Evolutionary conservation across 2,113 vertebrate genomes (phyloP).

Genomic region (Gymnogyps californianus): DNA sequence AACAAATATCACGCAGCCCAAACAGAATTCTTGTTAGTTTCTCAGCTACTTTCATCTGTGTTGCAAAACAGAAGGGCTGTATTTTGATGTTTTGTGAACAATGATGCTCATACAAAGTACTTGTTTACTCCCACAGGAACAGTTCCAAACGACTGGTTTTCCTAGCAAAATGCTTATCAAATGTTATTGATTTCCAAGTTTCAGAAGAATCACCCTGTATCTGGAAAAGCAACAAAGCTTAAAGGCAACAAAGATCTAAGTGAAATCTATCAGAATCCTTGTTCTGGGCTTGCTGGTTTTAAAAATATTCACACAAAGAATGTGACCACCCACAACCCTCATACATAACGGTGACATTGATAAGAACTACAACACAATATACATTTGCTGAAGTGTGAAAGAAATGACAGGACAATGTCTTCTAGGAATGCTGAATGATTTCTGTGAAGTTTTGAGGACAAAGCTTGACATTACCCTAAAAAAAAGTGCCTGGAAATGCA

Average conservation of each 20-base stretch:
- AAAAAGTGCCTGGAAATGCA: neutral
- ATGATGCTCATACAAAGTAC: neutral
- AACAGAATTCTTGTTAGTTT: neutral
- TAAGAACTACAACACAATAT: slow-evolving; percentile 41
- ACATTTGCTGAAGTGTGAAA: slow-evolving; percentile 44
- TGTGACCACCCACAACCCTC: slow-evolving; percentile 46
- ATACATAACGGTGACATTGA: slow-evolving; percentile 9
- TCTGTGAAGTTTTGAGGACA: slow-evolving; percentile 9
- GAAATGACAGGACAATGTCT: slow-evolving; percentile 17
- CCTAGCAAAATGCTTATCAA: neutral
- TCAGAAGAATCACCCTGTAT: neutral
- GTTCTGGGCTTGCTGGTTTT: neutral
- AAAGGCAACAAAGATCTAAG: neutral
- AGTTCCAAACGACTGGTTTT: neutral
- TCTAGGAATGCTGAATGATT: neutral
- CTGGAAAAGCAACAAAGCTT: neutral
- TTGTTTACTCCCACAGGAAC: neutral
- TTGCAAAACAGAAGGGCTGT: neutral
- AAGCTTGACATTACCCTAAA: neutral
- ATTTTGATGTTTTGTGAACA: neutral
- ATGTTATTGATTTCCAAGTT: neutral
- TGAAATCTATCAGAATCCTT: neutral
- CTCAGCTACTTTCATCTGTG: neutral
- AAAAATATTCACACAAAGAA: slow-evolving; percentile 28
- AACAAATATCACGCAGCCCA: neutral